Conservation (phyloP, 1,140 invertebrate species). For the Telenomus remus region DNA sequence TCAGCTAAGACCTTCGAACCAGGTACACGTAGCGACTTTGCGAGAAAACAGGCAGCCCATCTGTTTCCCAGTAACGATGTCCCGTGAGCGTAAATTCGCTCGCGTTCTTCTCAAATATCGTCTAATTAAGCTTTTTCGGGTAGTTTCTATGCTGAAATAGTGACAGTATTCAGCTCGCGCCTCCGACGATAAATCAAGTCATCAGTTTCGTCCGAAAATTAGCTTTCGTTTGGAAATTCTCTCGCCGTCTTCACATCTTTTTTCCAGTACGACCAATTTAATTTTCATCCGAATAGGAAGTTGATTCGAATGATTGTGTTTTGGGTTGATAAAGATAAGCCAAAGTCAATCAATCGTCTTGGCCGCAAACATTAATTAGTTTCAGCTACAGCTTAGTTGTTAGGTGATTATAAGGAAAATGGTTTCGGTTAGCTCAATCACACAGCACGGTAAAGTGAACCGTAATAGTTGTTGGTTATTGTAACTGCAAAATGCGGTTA, state of each 20-base stretch:
- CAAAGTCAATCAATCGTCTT: slow-evolving; percentile 17
- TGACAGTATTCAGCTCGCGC: slow-evolving; percentile 16
- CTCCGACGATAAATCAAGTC: slow-evolving; percentile 4
- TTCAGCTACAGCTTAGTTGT: slow-evolving; percentile 31
- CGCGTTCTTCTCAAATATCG: slow-evolving; percentile 43
- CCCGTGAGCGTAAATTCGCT: slow-evolving; percentile 33
- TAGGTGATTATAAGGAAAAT: slow-evolving; percentile 41
- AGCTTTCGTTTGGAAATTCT: slow-evolving; percentile 9
- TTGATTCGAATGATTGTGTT: no score
- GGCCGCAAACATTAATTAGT: slow-evolving; percentile 42
- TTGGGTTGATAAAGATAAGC: slow-evolving; percentile 3
- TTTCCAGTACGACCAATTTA: no score
- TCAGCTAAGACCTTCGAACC: slow-evolving; percentile 49
- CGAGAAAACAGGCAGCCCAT: slow-evolving; percentile 37
- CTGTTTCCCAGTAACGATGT: slow-evolving; percentile 41
- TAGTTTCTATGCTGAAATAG: slow-evolving; percentile 36
- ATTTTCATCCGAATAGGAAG: no score
- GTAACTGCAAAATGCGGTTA: slow-evolving; percentile 47
- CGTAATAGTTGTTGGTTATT: slow-evolving; percentile 51
- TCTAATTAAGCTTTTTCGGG: slow-evolving; percentile 46
- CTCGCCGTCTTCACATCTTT: not conserved
- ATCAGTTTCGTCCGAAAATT: slow-evolving; percentile 20
- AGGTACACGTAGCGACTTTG: slow-evolving; percentile 44
- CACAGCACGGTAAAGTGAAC: slow-evolving; percentile 36
- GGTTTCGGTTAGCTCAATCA: slow-evolving; percentile 44